Conservation (phyloP, 2,888 invertebrate species). For the Vesta saturnalis region DNA sequence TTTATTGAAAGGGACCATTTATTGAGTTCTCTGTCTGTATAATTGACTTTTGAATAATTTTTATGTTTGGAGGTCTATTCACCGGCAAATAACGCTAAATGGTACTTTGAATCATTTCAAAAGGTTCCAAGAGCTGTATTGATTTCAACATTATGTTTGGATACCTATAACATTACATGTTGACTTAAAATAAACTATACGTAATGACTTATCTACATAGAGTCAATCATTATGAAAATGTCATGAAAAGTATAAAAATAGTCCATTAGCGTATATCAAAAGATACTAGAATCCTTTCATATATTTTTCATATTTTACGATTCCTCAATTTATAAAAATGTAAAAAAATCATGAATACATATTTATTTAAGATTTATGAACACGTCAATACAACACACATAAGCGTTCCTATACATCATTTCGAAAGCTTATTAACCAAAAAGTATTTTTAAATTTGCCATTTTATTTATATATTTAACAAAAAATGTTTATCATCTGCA, state of each 20-base stretch:
- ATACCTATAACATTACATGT: no score
- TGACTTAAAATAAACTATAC: no score
- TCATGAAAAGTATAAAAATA: slow-evolving; percentile 23
- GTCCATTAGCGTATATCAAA: slow-evolving; percentile 24
- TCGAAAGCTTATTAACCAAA: no score
- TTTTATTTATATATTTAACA: no score
- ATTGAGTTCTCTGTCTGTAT: no score
- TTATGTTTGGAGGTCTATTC: no score
- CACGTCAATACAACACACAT: slow-evolving; percentile 48
- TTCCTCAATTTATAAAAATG: slow-evolving; percentile 34
- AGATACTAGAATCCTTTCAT: slow-evolving; percentile 25
- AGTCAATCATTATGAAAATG: slow-evolving; percentile 3
- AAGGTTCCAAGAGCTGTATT: no score
- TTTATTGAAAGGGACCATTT: slow-evolving; percentile 14
- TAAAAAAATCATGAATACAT: slow-evolving; percentile 34
- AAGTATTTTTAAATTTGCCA: no score
- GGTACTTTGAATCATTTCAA: neutral
- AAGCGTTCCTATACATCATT: slow-evolving; percentile 53
- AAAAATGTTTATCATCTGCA: no score
- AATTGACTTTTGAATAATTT: no score
- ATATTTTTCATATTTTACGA: slow-evolving; percentile 24
- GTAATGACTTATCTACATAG: slow-evolving; percentile 1
- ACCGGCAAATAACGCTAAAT: no score
- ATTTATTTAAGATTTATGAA: slow-evolving; percentile 50
- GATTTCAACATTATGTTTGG: no score